These are phyloP conservation scores for Drosophila pallidifrons DNA, from an alignment of 1,140 invertebrate genomes.

Conservation along the genomic window DNA sequence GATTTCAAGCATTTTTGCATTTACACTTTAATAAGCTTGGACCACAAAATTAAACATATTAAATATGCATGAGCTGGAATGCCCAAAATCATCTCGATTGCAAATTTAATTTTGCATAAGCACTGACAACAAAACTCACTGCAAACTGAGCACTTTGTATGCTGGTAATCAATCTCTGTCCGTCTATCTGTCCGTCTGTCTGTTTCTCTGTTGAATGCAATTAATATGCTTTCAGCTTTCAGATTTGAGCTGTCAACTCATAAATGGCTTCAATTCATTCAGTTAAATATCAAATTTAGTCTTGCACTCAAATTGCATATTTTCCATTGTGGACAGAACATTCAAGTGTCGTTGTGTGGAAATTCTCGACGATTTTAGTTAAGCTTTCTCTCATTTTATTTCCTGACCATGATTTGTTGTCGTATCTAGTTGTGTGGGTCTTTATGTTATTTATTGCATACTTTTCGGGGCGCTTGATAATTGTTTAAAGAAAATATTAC, in stretches of 20 bases:
- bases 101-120: constrained; percentile 3
- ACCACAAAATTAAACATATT: constrained; percentile 6
- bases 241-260: not conserved
- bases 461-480: constrained; percentile 79
- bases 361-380: not conserved
- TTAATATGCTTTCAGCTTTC: not conserved
- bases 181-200: too few species aligned
- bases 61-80: not conserved
- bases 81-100: not conserved
- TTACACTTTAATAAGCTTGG: not conserved
- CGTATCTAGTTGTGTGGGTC: constrained; percentile 28
- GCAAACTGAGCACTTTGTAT: not conserved
- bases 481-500: constrained; percentile 84
- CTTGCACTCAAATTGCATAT: not conserved
- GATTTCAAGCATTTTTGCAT: not conserved
- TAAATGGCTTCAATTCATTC: not conserved
- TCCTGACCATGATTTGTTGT: constrained; percentile 75
- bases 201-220: not conserved
- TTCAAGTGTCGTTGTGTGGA: constrained; percentile 7
- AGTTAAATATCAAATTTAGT: not conserved
- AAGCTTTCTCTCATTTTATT: constrained; percentile 47
- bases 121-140: not conserved
- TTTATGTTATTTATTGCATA: constrained; percentile 73
- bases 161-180: too few species aligned
- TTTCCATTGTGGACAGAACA: constrained; percentile 1